Evolutionary conservation across 2,888 invertebrate genomes (phyloP), one percentile per base, ranked within the genome.

Genomic region (Dynastes grantii): DNA sequence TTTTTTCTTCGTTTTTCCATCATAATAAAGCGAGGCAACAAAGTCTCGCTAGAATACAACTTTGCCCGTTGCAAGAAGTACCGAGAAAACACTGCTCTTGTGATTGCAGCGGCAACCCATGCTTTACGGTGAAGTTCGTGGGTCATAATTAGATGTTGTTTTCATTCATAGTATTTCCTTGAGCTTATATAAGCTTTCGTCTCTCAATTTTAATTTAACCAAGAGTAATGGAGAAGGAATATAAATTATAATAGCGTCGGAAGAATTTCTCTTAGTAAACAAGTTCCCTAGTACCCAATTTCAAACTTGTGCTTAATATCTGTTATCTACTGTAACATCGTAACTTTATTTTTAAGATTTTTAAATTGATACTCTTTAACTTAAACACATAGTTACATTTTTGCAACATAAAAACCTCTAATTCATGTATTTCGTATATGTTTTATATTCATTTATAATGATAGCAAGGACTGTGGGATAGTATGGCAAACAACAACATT

Each of bases 71-170:
- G 3, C 11, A 27, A 29, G 11, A 13, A 32, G 11, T 13, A 13
- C 63, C 13, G 13, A 27, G 63, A 8, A 63, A 63, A 27, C 11
- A 13, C 11, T 63, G n/a, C 32, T 63, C 6, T 63, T 63, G 32
- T 32, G 11, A 63, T 63, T 11, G 32, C 5, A 29, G 63, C 3
- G 27, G 29, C 32, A 32, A 11, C 63, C 63, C 9, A 63, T 63
- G 63, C 11, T 63, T 63, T 29, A 63, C 63, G 63, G 63, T 63
- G 32, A 63, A 63, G 32, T 63, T 63, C 63, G 32, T 32, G 32
- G 29, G 63, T 63, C 29, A 29, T 63, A 63, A 63, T 63, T 63
- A 29, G 63, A 63, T 63, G 27, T 63, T 29, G 63, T 32, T 29
- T 29, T 1, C 32, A 27, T 63, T 63, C 27, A 63, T 32, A 63